Base-by-base conservation (phyloP, 2,797 vertebrate species). In the Protonibea diacanthus region DNA sequence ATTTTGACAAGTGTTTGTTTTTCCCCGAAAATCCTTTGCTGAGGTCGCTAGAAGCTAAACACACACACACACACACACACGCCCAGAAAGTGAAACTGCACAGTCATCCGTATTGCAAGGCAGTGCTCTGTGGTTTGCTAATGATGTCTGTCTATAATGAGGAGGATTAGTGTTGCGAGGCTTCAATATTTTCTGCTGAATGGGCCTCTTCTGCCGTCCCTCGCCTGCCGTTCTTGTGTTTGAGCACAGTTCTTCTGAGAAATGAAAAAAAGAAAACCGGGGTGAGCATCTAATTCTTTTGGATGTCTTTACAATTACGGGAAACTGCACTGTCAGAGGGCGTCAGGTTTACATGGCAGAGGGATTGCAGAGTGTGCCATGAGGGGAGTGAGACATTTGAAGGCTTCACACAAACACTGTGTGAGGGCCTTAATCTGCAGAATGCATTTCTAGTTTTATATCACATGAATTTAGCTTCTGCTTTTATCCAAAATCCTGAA, bases 71-170 rank as follows among this genome's bases (percentile, higher is more conserved):
- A 55, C 79, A 68, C 48, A 60, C 25, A 63, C 70, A 82, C 47
- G n/a, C 21, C 20, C 23, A 27, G 29, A 82, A 42, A 82, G 68
- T 47, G 38, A 88, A 89, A 88, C 64, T 83, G 83, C 85, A 49
- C 71, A 74, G 66, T 89, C 88, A 91, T 88, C 83, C 42, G 71
- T 87, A 78, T 84, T 82, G 71, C 60, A 74, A 80, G 75, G 83
- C 91, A 85, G 82, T 25, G 40, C 86, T 84, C 81, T 78, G 76
- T 67, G 87, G 84, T 86, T 89, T 79, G 68, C 80, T 93, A 91
- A 93, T 87, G 87, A 91, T 90, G 86, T 88, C 88, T 91, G 91
- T 86, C 85, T 89, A 81, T 91, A 91, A 94, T 91, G 86, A 91
- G 82, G 59, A 49, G 88, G 85, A 93, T 93, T 87, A 92, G 86